Conservation (phyloP, 1,140 invertebrate genomes). For the Brachystomella parvula region DNA sequence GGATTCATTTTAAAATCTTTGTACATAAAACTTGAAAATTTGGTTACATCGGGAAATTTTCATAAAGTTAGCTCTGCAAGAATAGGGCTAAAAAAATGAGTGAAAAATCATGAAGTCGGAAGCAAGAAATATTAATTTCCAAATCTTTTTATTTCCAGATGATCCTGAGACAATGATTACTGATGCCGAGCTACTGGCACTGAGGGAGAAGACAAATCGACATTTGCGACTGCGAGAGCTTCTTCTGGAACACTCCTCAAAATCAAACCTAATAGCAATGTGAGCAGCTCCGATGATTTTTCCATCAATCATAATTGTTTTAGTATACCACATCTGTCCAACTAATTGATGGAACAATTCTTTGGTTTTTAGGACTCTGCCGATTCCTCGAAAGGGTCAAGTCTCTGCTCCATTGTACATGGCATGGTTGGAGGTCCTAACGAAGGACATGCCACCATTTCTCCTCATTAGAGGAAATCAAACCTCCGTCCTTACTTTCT, state of each 20-base stretch:
- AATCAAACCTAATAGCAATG: slow-evolving; percentile 81
- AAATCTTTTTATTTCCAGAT: not conserved
- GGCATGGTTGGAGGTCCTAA: slow-evolving; percentile 89
- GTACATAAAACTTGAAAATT: too few species aligned
- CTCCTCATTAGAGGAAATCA: slow-evolving; percentile 87
- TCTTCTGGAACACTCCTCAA: slow-evolving; percentile 68
- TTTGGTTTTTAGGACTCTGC: slow-evolving; percentile 60
- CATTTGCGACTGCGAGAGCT: slow-evolving; percentile 77
- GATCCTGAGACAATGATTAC: slow-evolving; percentile 48
- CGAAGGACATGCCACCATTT: slow-evolving; percentile 78
- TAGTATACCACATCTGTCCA: not conserved
- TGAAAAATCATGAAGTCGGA: too few species aligned
- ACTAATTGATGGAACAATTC: not conserved
- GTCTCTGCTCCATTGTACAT: slow-evolving; percentile 84
- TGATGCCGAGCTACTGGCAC: slow-evolving; percentile 61
- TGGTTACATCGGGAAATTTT: too few species aligned
- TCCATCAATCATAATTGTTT: slow-evolving; percentile 40
- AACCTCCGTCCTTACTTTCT: slow-evolving; percentile 86
- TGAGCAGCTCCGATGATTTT: slow-evolving; percentile 47
- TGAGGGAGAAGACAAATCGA: slow-evolving; percentile 77
- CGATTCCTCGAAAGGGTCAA: slow-evolving; percentile 81
- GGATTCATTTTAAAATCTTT: too few species aligned
- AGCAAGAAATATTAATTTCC: too few species aligned
- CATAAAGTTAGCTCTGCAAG: too few species aligned
- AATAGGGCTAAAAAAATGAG: too few species aligned